Evolutionary conservation across 1,140 invertebrate genomes (phyloP).

Genomic region (Drosophila auraria): DNA sequence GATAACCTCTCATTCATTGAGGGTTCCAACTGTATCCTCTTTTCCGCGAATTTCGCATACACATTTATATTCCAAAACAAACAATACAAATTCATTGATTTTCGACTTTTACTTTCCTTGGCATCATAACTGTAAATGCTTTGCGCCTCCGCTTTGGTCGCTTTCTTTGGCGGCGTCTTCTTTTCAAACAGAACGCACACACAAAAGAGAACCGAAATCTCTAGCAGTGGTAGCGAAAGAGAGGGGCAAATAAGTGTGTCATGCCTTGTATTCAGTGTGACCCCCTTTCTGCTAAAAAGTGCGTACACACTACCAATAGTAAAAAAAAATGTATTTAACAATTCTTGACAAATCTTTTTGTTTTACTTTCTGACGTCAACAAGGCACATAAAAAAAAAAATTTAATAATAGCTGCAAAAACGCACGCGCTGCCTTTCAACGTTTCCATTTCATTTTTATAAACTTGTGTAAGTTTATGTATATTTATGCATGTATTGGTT

Average conservation of each 20-base stretch:
- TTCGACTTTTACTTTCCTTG: conserved; percentile 71
- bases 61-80: conserved; percentile 22
- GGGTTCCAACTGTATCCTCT: not conserved
- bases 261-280: conserved; percentile 14
- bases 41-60: conserved; percentile 1
- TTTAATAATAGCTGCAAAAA: conserved; percentile 2
- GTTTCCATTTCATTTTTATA: conserved; percentile 1
- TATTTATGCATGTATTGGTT: not conserved
- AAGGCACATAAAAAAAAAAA: not conserved
- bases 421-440: conserved; percentile 6
- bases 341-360: not conserved
- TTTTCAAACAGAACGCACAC: conserved; percentile 28
- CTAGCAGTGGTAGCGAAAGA: conserved; percentile 6
- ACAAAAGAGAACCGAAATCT: conserved; percentile 28
- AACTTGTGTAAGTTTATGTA: not conserved
- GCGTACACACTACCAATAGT: not conserved
- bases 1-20: not conserved
- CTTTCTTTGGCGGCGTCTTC: conserved; percentile 46
- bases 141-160: conserved; percentile 36
- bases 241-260: conserved; percentile 25
- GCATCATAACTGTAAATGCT: conserved; percentile 48
- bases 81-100: conserved; percentile 68
- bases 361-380: conserved; percentile 1
- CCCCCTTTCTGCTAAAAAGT: conserved; percentile 14
- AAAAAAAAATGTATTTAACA: not conserved